Conservation (phyloP, 2,113 vertebrate genomes). For the Cololabis saira region DNA sequence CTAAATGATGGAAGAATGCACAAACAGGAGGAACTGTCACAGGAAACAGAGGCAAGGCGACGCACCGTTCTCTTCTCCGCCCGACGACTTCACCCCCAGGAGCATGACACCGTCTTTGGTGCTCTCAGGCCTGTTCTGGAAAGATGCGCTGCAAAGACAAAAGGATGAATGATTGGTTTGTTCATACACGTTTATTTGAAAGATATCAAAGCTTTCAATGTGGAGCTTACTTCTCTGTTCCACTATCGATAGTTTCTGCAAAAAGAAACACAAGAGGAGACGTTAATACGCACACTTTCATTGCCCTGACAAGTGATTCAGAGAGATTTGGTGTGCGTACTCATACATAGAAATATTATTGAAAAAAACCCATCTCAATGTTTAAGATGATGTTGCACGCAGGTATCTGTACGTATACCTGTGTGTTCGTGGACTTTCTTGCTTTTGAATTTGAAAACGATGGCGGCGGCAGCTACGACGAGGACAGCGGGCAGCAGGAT, state of each 20-base stretch:
- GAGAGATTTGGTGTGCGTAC: no score
- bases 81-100: constrained; percentile 79
- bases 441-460: constrained; percentile 65
- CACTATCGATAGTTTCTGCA: constrained; percentile 74
- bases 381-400: no score
- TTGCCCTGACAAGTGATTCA: neutral
- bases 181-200: neutral
- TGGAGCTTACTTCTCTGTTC: constrained; percentile 80
- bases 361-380: no score
- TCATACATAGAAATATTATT: no score
- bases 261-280: neutral
- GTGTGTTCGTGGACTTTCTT: constrained; percentile 72
- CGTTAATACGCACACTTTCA: neutral
- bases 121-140: constrained; percentile 79
- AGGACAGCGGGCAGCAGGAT: constrained; percentile 47
- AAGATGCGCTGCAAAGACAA: constrained; percentile 74
- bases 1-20: constrained; percentile 35
- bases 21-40: constrained; percentile 23
- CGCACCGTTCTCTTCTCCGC: constrained; percentile 77
- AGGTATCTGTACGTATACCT: constrained; percentile 36
- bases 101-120: constrained; percentile 83
- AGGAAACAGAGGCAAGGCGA: constrained; percentile 31
- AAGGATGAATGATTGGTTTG: neutral
- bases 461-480: constrained; percentile 12
- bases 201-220: accelerated